Conservation (phyloP, 1,140 invertebrate species). For the Rhyacophila brunnea region DNA sequence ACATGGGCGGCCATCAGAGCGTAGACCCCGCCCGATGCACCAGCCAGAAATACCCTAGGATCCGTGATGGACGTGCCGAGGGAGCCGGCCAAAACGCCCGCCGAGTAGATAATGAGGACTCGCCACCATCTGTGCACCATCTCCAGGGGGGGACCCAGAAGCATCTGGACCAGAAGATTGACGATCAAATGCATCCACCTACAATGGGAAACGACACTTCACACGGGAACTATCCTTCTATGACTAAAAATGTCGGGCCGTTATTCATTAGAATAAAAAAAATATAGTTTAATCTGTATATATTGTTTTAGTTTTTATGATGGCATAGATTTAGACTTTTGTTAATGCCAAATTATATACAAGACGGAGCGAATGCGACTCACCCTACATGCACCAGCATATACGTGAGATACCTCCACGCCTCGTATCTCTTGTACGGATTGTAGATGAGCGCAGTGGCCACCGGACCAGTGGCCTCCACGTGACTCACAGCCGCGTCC, state of each 20-base stretch:
- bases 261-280: no score
- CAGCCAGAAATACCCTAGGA: slow-evolving; percentile 82
- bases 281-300: no score
- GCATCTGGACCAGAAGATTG: slow-evolving; percentile 88
- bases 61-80: slow-evolving; percentile 88
- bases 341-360: no score
- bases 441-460: slow-evolving; percentile 85
- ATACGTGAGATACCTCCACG: slow-evolving; percentile 91
- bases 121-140: slow-evolving; percentile 95
- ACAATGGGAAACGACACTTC: slow-evolving; percentile 39
- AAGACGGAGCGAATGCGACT: no score
- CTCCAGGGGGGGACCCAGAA: slow-evolving; percentile 90
- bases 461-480: slow-evolving; percentile 66
- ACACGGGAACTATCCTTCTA: no score
- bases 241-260: no score
- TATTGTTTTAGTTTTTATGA: no score
- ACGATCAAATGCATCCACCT: slow-evolving; percentile 84
- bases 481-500: slow-evolving; percentile 56
- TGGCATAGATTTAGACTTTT: no score
- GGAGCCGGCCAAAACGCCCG: slow-evolving; percentile 83
- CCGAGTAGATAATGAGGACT: slow-evolving; percentile 75
- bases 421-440: slow-evolving; percentile 81
- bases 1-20: slow-evolving; percentile 93
- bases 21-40: slow-evolving; percentile 95
- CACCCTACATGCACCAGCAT: slow-evolving; percentile 96